Conservation (phyloP, 2,888 invertebrate genomes). For the Xestoiulus laeticollis region DNA sequence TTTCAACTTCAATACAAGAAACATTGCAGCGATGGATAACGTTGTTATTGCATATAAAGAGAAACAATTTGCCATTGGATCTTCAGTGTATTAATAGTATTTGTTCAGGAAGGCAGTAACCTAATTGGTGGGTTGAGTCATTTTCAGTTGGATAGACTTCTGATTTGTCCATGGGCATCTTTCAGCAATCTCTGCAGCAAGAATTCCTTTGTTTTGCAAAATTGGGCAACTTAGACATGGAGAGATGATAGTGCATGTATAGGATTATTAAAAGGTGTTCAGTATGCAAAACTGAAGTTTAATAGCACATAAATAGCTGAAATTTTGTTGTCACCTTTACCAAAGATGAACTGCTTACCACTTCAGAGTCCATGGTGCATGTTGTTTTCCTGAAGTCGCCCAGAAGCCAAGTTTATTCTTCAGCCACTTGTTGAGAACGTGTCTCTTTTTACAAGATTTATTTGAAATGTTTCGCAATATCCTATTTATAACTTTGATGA, state of each 20-base stretch:
- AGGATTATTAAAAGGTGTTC: no score
- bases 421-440: background rate
- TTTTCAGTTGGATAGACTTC: background rate
- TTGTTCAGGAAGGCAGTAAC: background rate
- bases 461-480: background rate
- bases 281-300: no score
- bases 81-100: background rate
- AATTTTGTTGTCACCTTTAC: no score
- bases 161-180: background rate
- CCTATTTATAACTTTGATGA: background rate
- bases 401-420: no score
- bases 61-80: background rate
- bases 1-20: background rate
- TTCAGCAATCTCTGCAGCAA: background rate
- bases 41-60: background rate
- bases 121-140: background rate
- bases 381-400: no score
- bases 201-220: background rate
- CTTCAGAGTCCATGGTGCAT: no score
- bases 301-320: no score
- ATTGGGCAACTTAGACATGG: no score
- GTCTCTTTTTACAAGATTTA: background rate
- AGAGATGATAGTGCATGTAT: no score
- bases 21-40: background rate
- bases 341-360: no score